Conservation (phyloP, 2,888 invertebrate genomes). For the Nemotelus pantherinus region DNA sequence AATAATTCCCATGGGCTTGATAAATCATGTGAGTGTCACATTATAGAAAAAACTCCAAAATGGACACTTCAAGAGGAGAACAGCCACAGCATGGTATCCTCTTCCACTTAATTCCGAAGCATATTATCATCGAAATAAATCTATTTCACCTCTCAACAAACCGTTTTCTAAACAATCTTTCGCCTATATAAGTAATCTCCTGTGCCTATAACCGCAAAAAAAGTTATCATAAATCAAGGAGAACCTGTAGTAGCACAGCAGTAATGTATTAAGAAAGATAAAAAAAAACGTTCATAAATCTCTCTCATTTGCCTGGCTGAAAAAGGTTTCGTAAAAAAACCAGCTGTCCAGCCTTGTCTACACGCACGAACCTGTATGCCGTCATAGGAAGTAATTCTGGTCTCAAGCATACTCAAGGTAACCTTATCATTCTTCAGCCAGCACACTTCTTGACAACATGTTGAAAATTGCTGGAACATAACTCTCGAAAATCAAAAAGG, state of each 20-base stretch:
- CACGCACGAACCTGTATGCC: too few species aligned
- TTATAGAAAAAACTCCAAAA: too few species aligned
- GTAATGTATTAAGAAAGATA: conserved; percentile 25
- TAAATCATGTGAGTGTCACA: too few species aligned
- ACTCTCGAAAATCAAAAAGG: too few species aligned
- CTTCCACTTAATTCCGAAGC: too few species aligned
- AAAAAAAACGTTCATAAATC: conserved; percentile 35
- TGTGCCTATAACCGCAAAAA: conserved; percentile 8
- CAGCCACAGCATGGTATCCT: too few species aligned
- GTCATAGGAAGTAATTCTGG: neutral
- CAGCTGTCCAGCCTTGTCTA: too few species aligned
- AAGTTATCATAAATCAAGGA: conserved; percentile 37
- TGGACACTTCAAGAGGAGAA: too few species aligned
- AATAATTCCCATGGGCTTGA: too few species aligned
- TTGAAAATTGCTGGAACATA: neutral
- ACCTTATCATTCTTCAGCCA: neutral
- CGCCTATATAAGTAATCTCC: conserved; percentile 7
- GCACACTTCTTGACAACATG: neutral
- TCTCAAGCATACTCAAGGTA: neutral
- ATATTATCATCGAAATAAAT: too few species aligned
- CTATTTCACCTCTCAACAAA: neutral
- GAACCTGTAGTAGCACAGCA: neutral
- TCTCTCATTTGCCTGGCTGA: neutral
- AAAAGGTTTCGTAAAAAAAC: too few species aligned
- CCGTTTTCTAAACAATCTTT: conserved; percentile 19